These are phyloP conservation scores for Heptranchias perlo DNA, from an alignment of 2,113 vertebrate species.

Conservation along the genomic window DNA sequence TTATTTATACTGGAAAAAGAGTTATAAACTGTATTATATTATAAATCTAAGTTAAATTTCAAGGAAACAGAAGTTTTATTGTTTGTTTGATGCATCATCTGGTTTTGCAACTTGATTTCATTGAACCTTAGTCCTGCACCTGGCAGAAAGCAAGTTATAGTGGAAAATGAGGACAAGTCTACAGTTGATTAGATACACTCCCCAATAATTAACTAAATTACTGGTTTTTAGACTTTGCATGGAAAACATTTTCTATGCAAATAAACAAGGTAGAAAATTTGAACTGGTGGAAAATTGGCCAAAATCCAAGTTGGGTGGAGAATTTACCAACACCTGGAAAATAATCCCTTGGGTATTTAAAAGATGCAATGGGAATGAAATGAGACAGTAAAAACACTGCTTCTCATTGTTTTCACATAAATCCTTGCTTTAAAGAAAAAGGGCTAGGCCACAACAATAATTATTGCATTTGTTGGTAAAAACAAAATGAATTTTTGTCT, in stretches of 20 bases:
- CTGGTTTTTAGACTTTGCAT: background rate
- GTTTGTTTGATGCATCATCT: background rate
- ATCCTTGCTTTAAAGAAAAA: background rate
- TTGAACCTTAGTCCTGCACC: background rate
- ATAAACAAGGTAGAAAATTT: background rate
- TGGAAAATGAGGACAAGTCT: background rate
- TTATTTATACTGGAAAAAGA: background rate
- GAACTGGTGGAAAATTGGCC: constrained; percentile 2
- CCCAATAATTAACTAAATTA: background rate
- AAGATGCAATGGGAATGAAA: background rate
- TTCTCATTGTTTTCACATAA: background rate
- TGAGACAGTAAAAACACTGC: background rate
- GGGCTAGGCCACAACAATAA: background rate
- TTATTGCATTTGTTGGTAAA: background rate
- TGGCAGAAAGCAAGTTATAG: background rate
- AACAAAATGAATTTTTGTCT: background rate
- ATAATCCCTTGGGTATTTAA: background rate
- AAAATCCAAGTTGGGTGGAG: background rate
- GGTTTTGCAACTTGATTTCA: background rate
- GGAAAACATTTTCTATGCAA: background rate
- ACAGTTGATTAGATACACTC: background rate
- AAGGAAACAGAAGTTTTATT: background rate
- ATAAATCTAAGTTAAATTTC: background rate
- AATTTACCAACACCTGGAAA: background rate
- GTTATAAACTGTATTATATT: background rate